Evolutionary conservation across 1,140 invertebrate genomes (phyloP).

Genomic region (Drosophila guanche): DNA sequence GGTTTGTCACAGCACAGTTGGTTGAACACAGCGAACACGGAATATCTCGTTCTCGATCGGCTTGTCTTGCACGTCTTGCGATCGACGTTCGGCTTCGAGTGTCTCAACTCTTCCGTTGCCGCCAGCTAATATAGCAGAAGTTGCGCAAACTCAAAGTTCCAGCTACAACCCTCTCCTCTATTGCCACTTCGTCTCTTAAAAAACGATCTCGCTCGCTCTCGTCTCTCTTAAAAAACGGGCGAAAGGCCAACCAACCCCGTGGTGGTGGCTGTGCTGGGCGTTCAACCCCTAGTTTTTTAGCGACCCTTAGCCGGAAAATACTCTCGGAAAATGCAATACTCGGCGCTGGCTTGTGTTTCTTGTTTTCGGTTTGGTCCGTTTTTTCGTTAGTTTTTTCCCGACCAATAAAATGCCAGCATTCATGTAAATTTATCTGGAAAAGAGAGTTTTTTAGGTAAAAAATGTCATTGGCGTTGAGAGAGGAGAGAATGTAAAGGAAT

Average conservation of each 20-base stretch:
- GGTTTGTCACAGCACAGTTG: constrained; percentile 38
- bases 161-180: constrained; percentile 60
- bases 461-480: constrained; percentile 40
- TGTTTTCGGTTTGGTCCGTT: constrained; percentile 45
- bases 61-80: constrained; percentile 43
- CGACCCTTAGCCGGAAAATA: constrained; percentile 50
- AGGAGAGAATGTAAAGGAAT: constrained; percentile 65
- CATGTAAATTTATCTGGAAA: constrained; percentile 77
- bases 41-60: constrained; percentile 32
- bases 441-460: constrained; percentile 78
- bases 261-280: constrained; percentile 26
- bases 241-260: neutral
- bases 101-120: constrained; percentile 78
- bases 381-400: constrained; percentile 55
- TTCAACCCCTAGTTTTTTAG: constrained; percentile 43
- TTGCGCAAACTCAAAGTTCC: constrained; percentile 35
- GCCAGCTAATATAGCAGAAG: constrained; percentile 79
- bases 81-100: constrained; percentile 79
- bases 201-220: constrained; percentile 49
- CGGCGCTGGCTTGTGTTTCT: constrained; percentile 20
- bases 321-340: constrained; percentile 49
- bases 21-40: constrained; percentile 19
- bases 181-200: constrained; percentile 52
- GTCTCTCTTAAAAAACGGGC: constrained; percentile 54
- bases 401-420: constrained; percentile 77